Evolutionary conservation across 2,113 vertebrate species (phyloP), one percentile per base, ranked within the genome.

Genomic region (Pelecanus crispus): DNA sequence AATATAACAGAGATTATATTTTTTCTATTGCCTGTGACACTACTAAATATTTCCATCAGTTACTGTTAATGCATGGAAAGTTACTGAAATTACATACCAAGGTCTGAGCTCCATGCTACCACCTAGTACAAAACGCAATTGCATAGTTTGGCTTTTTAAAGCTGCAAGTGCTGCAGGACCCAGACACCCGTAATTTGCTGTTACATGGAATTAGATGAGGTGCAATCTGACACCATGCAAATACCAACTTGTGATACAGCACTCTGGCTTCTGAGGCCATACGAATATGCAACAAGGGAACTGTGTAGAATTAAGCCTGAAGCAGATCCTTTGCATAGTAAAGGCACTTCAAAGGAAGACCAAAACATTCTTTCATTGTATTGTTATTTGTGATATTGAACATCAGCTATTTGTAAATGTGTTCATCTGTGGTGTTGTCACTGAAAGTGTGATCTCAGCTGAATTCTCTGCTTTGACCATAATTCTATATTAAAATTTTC

Each of bases 341-440:
- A 93, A 91, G 67, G 18, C 17, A 50, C 42, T 94, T 95, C 58
- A 95, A 85, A 92, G 17, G n/a, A 88, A 92, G 73, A 80, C 22
- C 24, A 81, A 72, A 82, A 80, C 10, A 28, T 44, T 85, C 4
- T 77, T 86, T 71, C 3, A 1, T 44, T 92, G 12, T 71, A 29
- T 84, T 91, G 58, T 56, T 90, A 28, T 93, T 94, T 92, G 44
- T 3, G 1, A 56, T 77, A 77, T 19, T 90, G 53, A 74, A 63
- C 45, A 62, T 28, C 32, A 62, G 61, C 32, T 84, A 24, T 86
- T 86, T 82, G 45, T 34, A 82, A 87, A 71, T 38, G 4, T 52
- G 53, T 94, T 85, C 21, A 47, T 55, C 55, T 66, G 28, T 44
- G 18, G 10, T 68, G 42, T 11, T 92, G 47, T 72, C 65, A 55